Percentiles rank a stretch among this genome's conserved stretches.
These are phyloP conservation scores for Columba livia DNA, from an alignment of 2,113 vertebrate genomes.

Conservation along the genomic window DNA sequence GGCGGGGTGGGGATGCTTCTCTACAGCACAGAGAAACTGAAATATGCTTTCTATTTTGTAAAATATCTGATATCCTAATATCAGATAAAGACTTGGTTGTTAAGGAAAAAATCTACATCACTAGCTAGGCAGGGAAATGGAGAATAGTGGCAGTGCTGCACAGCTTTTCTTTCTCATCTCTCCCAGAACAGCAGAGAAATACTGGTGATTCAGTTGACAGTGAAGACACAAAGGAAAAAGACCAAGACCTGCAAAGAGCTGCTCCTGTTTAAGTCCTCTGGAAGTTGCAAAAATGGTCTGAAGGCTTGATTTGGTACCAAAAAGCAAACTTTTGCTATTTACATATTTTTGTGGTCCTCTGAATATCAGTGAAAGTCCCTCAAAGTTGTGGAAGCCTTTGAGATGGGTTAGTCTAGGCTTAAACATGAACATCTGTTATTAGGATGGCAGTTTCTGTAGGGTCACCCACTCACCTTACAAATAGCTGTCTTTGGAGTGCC, in stretches of 20 bases:
- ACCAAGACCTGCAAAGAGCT: not conserved
- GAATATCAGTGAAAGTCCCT: not conserved
- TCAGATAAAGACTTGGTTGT: not conserved
- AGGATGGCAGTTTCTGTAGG: not conserved
- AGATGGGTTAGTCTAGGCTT: not conserved
- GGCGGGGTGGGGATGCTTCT: not conserved
- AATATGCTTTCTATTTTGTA: not conserved
- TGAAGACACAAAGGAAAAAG: not conserved
- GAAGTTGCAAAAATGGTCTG: not conserved
- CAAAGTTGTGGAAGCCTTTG: not conserved
- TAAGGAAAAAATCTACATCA: not conserved
- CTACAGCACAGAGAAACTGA: not conserved
- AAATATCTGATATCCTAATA: not conserved
- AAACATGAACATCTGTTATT: not conserved
- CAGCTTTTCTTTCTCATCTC: not conserved
- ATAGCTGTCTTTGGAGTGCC: rapidly evolving
- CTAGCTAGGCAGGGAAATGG: not conserved
- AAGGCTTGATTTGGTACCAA: not conserved
- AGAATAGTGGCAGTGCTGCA: not conserved
- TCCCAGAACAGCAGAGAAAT: not conserved
- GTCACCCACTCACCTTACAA: not conserved
- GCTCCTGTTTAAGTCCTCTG: not conserved
- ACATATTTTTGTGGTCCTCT: not conserved
- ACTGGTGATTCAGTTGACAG: not conserved
- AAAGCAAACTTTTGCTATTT: not conserved